phyloP scores from a whole-genome alignment of 2,797 vertebrate genomes.

The Ctenosaura bakeri region DNA sequence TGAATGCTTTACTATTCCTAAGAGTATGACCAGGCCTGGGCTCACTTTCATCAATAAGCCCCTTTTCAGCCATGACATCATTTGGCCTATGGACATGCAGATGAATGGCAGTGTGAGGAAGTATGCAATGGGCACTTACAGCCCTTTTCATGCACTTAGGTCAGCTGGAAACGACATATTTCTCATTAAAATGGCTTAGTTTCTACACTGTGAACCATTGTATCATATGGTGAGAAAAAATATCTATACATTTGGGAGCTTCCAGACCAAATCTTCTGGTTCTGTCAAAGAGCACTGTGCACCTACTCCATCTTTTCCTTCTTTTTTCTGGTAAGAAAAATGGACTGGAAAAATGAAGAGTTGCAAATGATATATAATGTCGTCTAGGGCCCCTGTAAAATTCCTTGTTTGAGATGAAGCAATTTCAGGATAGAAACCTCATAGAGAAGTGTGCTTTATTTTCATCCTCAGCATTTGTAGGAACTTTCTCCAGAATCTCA shows the following conservation, averaged over 20 bases:
- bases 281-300: background rate
- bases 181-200: background rate
- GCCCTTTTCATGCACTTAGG: background rate
- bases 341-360: background rate
- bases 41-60: too few species aligned
- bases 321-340: background rate
- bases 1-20: too few species aligned
- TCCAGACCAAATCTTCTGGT: background rate
- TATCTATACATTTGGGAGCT: background rate
- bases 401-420: background rate
- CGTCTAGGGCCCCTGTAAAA: too few species aligned
- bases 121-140: background rate
- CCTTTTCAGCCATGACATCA: background rate
- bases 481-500: too few species aligned
- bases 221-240: background rate
- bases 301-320: background rate
- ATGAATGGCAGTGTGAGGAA: background rate
- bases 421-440: background rate
- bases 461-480: background rate
- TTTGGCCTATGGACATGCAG: background rate
- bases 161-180: background rate
- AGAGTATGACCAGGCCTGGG: too few species aligned
- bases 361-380: background rate
- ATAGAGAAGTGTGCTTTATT: background rate
- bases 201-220: background rate